phyloP scores from a whole-genome alignment of 2,797 vertebrate species.

The Okamejei kenojei region DNA sequence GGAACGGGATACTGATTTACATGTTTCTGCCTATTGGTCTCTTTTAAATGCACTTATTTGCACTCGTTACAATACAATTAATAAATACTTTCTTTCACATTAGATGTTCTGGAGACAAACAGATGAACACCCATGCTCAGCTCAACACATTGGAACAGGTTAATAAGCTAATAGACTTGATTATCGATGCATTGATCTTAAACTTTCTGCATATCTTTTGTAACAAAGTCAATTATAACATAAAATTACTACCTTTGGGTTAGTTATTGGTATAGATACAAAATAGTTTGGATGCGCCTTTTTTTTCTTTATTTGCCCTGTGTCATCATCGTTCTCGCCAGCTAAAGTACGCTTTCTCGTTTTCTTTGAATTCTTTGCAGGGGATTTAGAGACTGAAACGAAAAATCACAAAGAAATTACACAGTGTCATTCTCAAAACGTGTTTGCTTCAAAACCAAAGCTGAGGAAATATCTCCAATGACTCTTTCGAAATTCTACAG shows the following conservation, averaged over 20 bases:
- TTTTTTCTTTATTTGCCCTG: slow-evolving; percentile 62
- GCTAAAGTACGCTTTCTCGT: slow-evolving; percentile 62
- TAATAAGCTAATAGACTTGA: neutral
- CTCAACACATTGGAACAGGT: neutral
- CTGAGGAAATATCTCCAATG: neutral
- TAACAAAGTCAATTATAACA: neutral
- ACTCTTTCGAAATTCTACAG: too few relatives aligned
- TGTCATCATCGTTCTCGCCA: slow-evolving; percentile 60
- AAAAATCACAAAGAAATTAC: slow-evolving; percentile 23
- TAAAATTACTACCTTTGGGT: slow-evolving; percentile 64
- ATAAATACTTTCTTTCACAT: neutral
- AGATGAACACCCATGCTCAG: neutral
- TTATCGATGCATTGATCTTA: neutral
- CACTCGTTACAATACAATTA: neutral
- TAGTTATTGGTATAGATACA: slow-evolving; percentile 84
- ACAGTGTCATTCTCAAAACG: neutral
- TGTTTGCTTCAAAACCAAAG: neutral
- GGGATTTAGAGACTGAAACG: slow-evolving; percentile 48
- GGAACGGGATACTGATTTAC: too few relatives aligned
- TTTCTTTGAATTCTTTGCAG: slow-evolving; percentile 57
- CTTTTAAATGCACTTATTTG: neutral
- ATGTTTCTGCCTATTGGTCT: neutral
- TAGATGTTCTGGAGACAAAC: neutral
- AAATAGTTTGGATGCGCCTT: slow-evolving; percentile 81
- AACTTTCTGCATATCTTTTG: neutral